Evolutionary conservation across 2,888 invertebrate species (phyloP), one percentile per base, ranked within the genome.

Genomic region (Tachina grossa): DNA sequence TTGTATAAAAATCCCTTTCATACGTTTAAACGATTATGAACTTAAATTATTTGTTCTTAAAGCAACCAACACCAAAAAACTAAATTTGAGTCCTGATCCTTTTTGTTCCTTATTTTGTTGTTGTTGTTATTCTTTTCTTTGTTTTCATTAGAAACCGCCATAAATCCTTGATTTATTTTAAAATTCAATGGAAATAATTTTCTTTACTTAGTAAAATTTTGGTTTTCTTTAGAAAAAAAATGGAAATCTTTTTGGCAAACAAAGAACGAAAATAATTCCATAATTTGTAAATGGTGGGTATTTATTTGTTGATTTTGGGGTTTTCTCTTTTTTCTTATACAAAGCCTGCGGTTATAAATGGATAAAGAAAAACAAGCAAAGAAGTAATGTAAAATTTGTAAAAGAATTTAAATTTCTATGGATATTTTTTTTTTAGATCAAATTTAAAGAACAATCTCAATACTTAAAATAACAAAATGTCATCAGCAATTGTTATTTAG

Each of bases 241-340:
- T 45, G 10, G 57, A 68, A 14, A 31, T 31, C 5, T 31, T 31
- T 31, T 31, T 31, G 5, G 6, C 31, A 31, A 31, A 31, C 31
- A 31, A 59, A 39, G 39, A 53, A 61, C 31, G 14, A 14, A 66
- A 72, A 49, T 74, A 74, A 75, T 81, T 75, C 68, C 81, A 81
- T 81, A 81, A 81, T 81, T 81, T 69, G 59, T 81, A 69, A 75
- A 81, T 81, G 53, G 51, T 75, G 81, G 59, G 39, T 75, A 68
- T 75, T 81, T 81, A 75, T 75, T 75, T 81, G 74, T 81, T 81
- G 81, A 75, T 69, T 81, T 75, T 61, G 68, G 31, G 31, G 81
- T 11, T 61, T 53, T 39, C 22, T 69, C 11, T 51, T 22, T 6
- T 45, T 16, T 16, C 19, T 19, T 19, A 14, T 68, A 41, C 51